A percentile compares a stretch with the other conserved stretches of the same genome.
Evolutionary conservation across 2,888 invertebrate genomes (phyloP).

Genomic region (Neoscelio sp.): DNA sequence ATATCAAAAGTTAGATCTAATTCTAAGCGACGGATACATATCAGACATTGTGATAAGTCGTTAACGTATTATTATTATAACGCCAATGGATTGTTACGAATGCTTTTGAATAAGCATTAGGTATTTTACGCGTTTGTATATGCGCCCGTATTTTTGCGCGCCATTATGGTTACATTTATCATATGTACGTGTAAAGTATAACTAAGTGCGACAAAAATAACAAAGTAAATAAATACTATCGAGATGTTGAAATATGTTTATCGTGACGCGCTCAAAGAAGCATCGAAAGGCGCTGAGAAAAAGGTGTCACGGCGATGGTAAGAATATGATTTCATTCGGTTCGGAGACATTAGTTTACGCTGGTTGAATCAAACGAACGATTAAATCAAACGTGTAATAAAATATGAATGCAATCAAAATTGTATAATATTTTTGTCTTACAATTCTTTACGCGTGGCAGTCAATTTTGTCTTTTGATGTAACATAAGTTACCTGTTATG

Average conservation of each 20-base stretch:
- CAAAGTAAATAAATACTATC: slow-evolving; percentile 35
- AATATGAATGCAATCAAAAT: too few species aligned
- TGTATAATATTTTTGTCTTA: too few species aligned
- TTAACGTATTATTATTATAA: slow-evolving; percentile 63
- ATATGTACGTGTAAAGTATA: slow-evolving; percentile 41
- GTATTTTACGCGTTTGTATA: slow-evolving; percentile 57
- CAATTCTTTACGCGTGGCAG: too few species aligned
- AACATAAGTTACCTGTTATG: too few species aligned
- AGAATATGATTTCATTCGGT: too few species aligned
- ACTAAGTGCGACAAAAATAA: slow-evolving; percentile 21
- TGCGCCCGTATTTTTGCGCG: slow-evolving; percentile 59
- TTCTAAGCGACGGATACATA: slow-evolving; percentile 64
- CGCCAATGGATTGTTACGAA: slow-evolving; percentile 67
- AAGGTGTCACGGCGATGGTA: background rate
- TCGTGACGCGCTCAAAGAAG: slow-evolving; percentile 43
- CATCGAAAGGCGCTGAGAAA: slow-evolving; percentile 48
- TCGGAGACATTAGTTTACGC: too few species aligned
- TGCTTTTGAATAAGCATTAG: slow-evolving; percentile 59
- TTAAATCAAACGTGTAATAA: too few species aligned
- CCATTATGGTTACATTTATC: slow-evolving; percentile 56
- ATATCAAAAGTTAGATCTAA: slow-evolving; percentile 66
- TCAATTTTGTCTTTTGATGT: too few species aligned
- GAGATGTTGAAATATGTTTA: slow-evolving; percentile 49
- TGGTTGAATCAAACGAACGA: background rate
- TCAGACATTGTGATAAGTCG: slow-evolving; percentile 68